A percentile compares a stretch with the other conserved stretches of the same genome.
These are phyloP conservation scores for Pseudoatta argentina DNA, from an alignment of 1,140 invertebrate genomes.

Conservation along the genomic window DNA sequence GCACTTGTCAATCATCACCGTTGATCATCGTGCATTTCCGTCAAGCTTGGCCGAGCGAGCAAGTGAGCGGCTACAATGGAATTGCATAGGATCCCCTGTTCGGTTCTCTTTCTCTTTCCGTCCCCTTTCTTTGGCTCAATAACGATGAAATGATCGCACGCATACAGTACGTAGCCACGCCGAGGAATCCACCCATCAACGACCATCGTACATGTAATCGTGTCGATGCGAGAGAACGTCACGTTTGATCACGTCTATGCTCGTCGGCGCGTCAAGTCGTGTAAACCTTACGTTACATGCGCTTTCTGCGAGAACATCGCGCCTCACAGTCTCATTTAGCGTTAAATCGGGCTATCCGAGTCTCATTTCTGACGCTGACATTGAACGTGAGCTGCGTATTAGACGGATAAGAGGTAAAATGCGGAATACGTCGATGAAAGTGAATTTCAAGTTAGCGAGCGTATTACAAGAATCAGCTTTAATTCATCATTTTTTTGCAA, in stretches of 20 bases:
- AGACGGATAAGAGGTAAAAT: not conserved
- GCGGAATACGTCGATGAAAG: not conserved
- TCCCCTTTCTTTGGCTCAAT: not conserved
- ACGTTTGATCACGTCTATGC: conserved; percentile 60
- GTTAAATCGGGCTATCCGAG: conserved; percentile 8
- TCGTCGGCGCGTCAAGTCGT: conserved; percentile 70
- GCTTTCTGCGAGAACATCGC: conserved; percentile 30
- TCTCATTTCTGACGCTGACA: not conserved
- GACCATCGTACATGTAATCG: conserved; percentile 64
- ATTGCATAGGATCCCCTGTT: not conserved
- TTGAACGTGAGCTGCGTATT: conserved; percentile 11
- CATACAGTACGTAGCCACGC: conserved; percentile 25
- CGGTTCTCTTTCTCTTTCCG: not conserved
- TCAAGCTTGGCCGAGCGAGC: conserved; percentile 55
- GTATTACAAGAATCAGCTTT: not conserved
- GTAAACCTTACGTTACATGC: conserved; percentile 64
- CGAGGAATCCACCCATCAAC: conserved; percentile 58
- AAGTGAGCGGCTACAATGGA: conserved; percentile 41
- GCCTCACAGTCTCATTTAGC: conserved; percentile 37
- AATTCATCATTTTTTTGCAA: not conserved
- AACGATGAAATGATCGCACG: conserved; percentile 22
- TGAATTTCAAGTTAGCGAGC: not conserved
- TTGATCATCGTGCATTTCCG: conserved; percentile 70
- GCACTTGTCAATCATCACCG: conserved; percentile 59
- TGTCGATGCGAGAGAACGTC: conserved; percentile 68